phyloP scores from a whole-genome alignment of 2,888 invertebrate species.

The Galeruca laticollis region DNA sequence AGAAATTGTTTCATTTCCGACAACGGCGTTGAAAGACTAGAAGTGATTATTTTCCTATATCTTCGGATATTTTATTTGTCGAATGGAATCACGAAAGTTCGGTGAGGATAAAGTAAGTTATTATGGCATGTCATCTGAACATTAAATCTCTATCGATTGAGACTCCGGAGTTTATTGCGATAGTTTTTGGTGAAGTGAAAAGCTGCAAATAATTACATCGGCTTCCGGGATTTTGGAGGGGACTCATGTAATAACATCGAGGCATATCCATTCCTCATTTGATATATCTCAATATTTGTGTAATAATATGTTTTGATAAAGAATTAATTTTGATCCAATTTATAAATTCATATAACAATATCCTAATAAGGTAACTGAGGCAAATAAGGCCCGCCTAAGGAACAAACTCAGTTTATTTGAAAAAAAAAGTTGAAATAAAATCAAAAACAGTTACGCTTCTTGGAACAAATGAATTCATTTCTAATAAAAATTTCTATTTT shows the following conservation, averaged over 20 bases:
- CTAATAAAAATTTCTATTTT: too few relatives aligned
- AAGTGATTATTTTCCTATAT: slow-evolving; percentile 40
- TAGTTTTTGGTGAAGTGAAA: slow-evolving; percentile 30
- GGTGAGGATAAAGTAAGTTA: slow-evolving; percentile 32
- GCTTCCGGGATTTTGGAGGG: neutral
- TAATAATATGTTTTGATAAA: too few relatives aligned
- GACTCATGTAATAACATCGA: neutral
- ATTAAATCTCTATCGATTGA: slow-evolving; percentile 34
- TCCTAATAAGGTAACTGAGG: too few relatives aligned
- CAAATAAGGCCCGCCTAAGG: too few relatives aligned
- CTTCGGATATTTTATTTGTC: slow-evolving; percentile 41
- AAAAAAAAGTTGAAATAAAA: too few relatives aligned
- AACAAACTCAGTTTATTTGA: too few relatives aligned
- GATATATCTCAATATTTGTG: too few relatives aligned
- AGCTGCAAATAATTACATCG: slow-evolving; percentile 34
- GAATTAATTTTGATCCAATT: too few relatives aligned
- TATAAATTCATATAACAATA: too few relatives aligned
- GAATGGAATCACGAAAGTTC: slow-evolving; percentile 33
- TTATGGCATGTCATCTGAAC: slow-evolving; percentile 33
- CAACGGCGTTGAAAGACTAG: slow-evolving; percentile 8
- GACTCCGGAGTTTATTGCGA: slow-evolving; percentile 29
- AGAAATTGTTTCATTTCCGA: slow-evolving; percentile 1
- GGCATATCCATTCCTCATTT: too few relatives aligned
- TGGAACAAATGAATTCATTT: too few relatives aligned
- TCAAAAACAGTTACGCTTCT: too few relatives aligned